Percentiles rank a stretch among this genome's conserved stretches.
Conservation (phyloP, 2,797 vertebrate genomes). For the Esox lucius region DNA sequence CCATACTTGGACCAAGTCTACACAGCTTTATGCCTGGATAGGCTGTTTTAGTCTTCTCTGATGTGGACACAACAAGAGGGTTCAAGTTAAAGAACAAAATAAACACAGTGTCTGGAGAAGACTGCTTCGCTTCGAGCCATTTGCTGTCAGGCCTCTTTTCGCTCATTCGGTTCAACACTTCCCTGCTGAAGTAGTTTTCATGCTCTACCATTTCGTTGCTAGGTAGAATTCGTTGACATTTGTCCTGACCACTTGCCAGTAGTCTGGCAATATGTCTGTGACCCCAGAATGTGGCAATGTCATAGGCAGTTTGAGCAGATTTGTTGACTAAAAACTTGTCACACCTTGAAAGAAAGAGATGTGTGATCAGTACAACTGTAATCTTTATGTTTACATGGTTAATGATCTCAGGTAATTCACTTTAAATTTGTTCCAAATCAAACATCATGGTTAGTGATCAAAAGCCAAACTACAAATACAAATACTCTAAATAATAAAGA, state of each 20-base stretch:
- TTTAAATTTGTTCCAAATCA: no score
- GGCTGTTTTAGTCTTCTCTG: constrained; percentile 46
- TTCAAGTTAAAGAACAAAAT: constrained; percentile 85
- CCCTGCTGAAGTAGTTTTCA: constrained; percentile 86
- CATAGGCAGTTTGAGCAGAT: constrained; percentile 86
- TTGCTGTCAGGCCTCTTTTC: constrained; percentile 79
- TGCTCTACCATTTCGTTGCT: constrained; percentile 45
- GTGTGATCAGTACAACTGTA: neutral
- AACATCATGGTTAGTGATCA: no score
- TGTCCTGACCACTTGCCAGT: constrained; percentile 62
- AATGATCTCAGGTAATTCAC: neutral
- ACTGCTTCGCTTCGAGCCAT: constrained; percentile 81
- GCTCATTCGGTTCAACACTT: constrained; percentile 84
- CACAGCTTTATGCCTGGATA: constrained; percentile 75
- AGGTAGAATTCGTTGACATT: constrained; percentile 57
- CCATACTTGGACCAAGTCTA: constrained; percentile 69
- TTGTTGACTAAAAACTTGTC: constrained; percentile 80
- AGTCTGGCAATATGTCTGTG: constrained; percentile 83
- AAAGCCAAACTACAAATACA: no score
- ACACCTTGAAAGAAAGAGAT: constrained; percentile 69
- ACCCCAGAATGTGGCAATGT: constrained; percentile 92
- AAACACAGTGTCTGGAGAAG: constrained; percentile 76
- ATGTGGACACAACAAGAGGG: constrained; percentile 75
- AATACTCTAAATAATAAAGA: no score
- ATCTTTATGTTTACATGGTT: neutral